Evolutionary conservation across 2,888 invertebrate species (phyloP).

Genomic region (Drosophila histrio): DNA sequence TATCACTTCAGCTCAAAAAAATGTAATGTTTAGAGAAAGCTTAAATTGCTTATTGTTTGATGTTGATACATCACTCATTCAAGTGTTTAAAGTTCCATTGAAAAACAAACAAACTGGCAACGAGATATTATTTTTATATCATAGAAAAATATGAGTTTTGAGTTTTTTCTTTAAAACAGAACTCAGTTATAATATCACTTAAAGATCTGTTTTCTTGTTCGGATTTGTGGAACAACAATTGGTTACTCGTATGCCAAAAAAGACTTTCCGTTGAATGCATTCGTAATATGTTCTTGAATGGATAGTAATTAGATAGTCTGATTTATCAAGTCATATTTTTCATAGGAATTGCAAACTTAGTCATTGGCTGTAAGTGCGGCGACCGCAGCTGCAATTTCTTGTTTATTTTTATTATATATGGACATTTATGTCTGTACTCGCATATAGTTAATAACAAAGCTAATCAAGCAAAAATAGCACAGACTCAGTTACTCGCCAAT

Average conservation of each 20-base stretch:
- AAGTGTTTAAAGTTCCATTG: too few relatives aligned
- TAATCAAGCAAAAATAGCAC: slow-evolving; percentile 74
- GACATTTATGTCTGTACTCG: slow-evolving; percentile 14
- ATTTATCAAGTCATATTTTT: slow-evolving; percentile 51
- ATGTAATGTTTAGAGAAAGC: too few relatives aligned
- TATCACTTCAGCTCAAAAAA: too few relatives aligned
- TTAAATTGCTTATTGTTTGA: too few relatives aligned
- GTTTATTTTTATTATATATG: slow-evolving; percentile 28
- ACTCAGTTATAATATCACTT: not conserved
- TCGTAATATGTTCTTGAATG: slow-evolving; percentile 28
- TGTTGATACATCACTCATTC: too few relatives aligned
- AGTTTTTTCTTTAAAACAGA: not conserved
- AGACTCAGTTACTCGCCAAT: slow-evolving; percentile 40
- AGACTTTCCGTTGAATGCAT: slow-evolving; percentile 22
- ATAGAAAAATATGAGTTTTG: not conserved
- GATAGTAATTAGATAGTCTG: slow-evolving; percentile 50
- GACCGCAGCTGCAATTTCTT: slow-evolving; percentile 43
- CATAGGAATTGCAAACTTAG: slow-evolving; percentile 38
- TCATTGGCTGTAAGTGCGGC: slow-evolving; percentile 19
- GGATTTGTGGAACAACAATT: not conserved
- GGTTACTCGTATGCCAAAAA: not conserved
- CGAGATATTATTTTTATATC: not conserved
- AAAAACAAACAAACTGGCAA: too few relatives aligned
- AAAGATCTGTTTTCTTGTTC: not conserved
- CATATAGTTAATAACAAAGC: slow-evolving; percentile 65